Conservation (phyloP, 2,113 vertebrate genomes). For the Coptodon rendalli region DNA sequence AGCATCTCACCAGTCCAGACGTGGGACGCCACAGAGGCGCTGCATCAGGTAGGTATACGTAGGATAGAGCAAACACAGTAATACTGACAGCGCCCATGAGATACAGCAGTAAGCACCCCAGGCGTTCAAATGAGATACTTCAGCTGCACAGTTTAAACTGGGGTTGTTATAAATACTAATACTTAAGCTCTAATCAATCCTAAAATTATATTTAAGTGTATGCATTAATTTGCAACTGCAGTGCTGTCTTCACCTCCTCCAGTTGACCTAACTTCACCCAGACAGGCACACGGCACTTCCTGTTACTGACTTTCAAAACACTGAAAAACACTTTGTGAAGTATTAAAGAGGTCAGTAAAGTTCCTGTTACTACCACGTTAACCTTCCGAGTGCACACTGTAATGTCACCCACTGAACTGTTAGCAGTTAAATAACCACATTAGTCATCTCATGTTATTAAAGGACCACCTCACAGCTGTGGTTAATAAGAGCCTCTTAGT, state of each 20-base stretch:
- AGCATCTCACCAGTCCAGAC: background rate
- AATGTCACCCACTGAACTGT: background rate
- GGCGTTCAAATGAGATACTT: background rate
- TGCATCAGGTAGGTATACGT: slow-evolving; percentile 9
- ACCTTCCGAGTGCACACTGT: background rate
- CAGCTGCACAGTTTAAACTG: background rate
- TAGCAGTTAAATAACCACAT: background rate
- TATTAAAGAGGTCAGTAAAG: background rate
- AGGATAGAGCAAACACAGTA: background rate
- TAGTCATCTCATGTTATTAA: background rate
- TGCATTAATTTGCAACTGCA: background rate
- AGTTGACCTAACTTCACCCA: background rate
- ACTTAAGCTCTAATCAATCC: background rate
- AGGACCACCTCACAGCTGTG: background rate
- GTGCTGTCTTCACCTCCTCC: background rate
- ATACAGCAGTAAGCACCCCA: background rate
- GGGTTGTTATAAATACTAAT: background rate
- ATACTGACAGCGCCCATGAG: background rate
- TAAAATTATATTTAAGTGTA: background rate
- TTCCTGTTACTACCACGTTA: background rate
- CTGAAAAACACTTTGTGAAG: background rate
- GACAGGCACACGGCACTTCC: background rate
- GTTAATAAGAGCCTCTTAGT: background rate
- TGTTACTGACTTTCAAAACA: background rate
- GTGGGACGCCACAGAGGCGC: background rate